These are phyloP conservation scores for Idaea dimidiata DNA, from an alignment of 2,888 invertebrate species.

Conservation along the genomic window DNA sequence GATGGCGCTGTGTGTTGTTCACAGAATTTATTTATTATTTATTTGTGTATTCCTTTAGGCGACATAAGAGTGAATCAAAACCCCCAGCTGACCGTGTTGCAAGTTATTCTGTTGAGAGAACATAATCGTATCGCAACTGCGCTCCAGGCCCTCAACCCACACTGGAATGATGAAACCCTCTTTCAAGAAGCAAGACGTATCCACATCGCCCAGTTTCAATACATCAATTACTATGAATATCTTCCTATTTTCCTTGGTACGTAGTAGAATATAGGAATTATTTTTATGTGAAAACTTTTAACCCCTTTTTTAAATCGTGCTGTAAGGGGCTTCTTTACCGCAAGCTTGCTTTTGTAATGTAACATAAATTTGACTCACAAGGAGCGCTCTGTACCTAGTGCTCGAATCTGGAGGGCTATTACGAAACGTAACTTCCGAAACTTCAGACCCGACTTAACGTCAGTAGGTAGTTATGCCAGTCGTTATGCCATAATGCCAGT, in stretches of 20 bases:
- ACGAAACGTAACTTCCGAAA: no score
- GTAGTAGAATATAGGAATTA: constrained; percentile 20
- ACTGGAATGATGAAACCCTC: constrained; percentile 87
- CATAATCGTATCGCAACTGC: constrained; percentile 86
- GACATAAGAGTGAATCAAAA: constrained; percentile 87
- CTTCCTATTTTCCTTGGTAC: constrained; percentile 87
- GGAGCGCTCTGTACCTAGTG: no score
- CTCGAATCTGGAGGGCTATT: no score
- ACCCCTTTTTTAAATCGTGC: no score
- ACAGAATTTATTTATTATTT: no score
- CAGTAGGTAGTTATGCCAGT: no score
- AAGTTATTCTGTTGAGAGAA: constrained; percentile 85
- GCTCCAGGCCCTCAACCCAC: constrained; percentile 84
- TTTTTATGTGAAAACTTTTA: not conserved
- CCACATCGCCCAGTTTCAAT: constrained; percentile 85
- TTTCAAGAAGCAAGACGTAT: constrained; percentile 88
- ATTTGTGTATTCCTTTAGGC: constrained; percentile 61
- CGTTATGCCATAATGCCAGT: no score
- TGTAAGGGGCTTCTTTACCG: no score
- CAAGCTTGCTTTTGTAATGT: no score
- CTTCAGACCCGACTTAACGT: no score
- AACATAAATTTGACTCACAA: no score
- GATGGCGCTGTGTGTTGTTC: no score
- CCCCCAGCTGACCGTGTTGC: constrained; percentile 85
- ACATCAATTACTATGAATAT: constrained; percentile 89